These are phyloP conservation scores for Polia nebulosa DNA, from an alignment of 2,888 invertebrate species.

Conservation along the genomic window DNA sequence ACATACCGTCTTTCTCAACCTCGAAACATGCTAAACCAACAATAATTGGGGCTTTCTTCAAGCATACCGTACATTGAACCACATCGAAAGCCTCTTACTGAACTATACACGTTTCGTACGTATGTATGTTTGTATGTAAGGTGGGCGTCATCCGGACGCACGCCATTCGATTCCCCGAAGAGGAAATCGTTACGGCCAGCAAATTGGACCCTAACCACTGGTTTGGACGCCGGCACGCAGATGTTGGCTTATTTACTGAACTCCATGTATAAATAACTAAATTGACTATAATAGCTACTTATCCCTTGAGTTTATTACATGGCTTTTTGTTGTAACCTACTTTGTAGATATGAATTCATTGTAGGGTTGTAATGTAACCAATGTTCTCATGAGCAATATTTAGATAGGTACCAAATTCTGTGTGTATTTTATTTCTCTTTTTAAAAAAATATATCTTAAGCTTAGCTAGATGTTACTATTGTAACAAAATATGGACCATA, in stretches of 20 bases:
- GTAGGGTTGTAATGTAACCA: neutral
- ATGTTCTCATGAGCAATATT: neutral
- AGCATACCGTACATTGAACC: conserved; percentile 59
- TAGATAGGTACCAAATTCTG: neutral
- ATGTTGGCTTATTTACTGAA: conserved; percentile 79
- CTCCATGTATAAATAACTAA: conserved; percentile 72
- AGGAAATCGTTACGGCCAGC: conserved; percentile 90
- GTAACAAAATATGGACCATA: neutral
- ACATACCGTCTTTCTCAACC: conserved; percentile 20
- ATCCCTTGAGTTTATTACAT: conserved; percentile 61
- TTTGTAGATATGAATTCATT: conserved; percentile 21
- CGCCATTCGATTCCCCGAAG: conserved; percentile 90
- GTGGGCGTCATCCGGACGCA: conserved; percentile 87
- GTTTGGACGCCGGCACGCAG: conserved; percentile 84
- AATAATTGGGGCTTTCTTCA: conserved; percentile 63
- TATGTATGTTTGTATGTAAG: conserved; percentile 63
- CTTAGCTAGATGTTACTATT: neutral
- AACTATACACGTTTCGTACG: conserved; percentile 56
- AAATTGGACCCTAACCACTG: conserved; percentile 90
- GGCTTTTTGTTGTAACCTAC: conserved; percentile 33
- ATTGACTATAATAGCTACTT: conserved; percentile 73
- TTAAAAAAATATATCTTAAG: neutral
- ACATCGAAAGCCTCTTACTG: conserved; percentile 54
- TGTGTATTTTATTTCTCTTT: neutral
- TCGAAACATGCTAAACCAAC: conserved; percentile 44